phyloP scores from a whole-genome alignment of 2,797 vertebrate species.

The Psittacula derbiana region DNA sequence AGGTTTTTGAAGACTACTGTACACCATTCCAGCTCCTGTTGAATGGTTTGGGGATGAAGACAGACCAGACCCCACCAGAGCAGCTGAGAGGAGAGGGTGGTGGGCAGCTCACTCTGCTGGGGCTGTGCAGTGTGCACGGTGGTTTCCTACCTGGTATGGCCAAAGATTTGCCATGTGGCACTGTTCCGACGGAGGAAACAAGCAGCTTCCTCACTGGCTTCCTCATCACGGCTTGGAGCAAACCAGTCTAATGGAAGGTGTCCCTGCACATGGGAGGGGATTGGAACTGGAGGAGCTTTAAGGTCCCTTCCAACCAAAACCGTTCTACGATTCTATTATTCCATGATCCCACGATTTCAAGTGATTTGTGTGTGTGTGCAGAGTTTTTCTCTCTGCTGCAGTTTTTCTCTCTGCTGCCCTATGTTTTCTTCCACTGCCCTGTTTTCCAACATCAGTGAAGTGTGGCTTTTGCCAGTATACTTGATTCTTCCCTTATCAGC shows the following conservation, averaged over 20 bases:
- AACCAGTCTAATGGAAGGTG: not conserved
- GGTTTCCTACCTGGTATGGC: not conserved
- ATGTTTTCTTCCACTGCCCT: not conserved
- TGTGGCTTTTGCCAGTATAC: not conserved
- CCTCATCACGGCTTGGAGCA: not conserved
- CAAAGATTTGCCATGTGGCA: not conserved
- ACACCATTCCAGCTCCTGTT: not conserved
- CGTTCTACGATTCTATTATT: not conserved
- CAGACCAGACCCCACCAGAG: not conserved
- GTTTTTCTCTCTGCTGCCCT: not conserved
- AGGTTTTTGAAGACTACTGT: not conserved
- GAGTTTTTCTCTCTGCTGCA: not conserved
- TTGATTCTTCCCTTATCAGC: not conserved
- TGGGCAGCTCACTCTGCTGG: not conserved
- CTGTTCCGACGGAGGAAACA: not conserved
- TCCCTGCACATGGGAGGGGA: not conserved
- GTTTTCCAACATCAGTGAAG: not conserved
- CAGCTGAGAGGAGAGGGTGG: not conserved
- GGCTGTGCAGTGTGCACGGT: not conserved
- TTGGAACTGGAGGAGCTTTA: not conserved
- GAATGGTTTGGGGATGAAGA: not conserved
- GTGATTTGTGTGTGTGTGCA: not conserved
- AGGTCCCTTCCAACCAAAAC: not conserved
- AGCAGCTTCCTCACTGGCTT: not conserved
- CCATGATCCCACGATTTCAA: not conserved